phyloP scores from a whole-genome alignment of 2,888 invertebrate species.

The Rhamphomyia laevipes region DNA sequence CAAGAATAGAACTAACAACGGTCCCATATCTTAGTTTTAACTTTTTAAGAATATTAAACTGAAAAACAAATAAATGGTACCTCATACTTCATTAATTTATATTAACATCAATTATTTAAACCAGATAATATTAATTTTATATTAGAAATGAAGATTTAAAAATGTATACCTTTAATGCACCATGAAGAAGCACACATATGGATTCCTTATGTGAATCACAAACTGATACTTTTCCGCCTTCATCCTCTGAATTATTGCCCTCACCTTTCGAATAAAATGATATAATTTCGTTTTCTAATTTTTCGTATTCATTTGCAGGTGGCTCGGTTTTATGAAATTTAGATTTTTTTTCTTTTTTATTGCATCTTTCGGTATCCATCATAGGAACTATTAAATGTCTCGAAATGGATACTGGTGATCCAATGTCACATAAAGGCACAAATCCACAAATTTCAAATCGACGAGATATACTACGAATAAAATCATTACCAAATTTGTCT shows the following conservation, averaged over 20 bases:
- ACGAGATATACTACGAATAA: slow-evolving; percentile 43
- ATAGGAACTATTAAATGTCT: slow-evolving; percentile 80
- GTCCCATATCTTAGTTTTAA: too few relatives aligned
- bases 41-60: too few relatives aligned
- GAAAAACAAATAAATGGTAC: too few relatives aligned
- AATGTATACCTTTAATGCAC: slow-evolving; percentile 83
- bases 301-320: slow-evolving; percentile 26
- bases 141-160: too few relatives aligned
- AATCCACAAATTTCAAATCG: slow-evolving; percentile 79
- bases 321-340: background rate
- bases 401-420: slow-evolving; percentile 83
- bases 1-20: too few relatives aligned
- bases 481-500: slow-evolving; percentile 13
- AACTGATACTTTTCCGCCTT: slow-evolving; percentile 11
- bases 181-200: slow-evolving; percentile 87
- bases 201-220: slow-evolving; percentile 48
- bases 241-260: slow-evolving; percentile 26
- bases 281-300: slow-evolving; percentile 33
- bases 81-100: too few relatives aligned
- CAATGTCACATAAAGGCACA: slow-evolving; percentile 74
- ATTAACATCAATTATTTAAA: too few relatives aligned
- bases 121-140: too few relatives aligned
- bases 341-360: slow-evolving; percentile 18
- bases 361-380: slow-evolving; percentile 39
- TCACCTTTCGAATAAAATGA: slow-evolving; percentile 33